phyloP scores from a whole-genome alignment of 2,888 invertebrate genomes.

The Corbicula japonica region DNA sequence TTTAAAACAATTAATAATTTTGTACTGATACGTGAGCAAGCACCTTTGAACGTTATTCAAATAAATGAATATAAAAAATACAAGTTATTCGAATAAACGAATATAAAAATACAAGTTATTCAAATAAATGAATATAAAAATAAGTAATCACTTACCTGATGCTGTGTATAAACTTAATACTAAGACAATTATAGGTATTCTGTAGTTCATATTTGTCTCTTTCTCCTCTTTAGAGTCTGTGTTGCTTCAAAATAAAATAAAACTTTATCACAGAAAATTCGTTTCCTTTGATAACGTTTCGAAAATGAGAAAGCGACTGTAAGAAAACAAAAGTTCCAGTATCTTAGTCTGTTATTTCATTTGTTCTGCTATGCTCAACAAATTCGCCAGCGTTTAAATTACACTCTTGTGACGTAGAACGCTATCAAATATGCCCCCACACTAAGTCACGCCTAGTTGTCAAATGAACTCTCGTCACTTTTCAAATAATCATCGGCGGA shows the following conservation, averaged over 20 bases:
- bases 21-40: too few species aligned
- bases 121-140: slow-evolving; percentile 5
- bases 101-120: too few species aligned
- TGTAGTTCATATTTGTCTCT: slow-evolving; percentile 47
- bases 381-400: slow-evolving; percentile 50
- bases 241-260: background rate
- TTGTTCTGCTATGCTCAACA: slow-evolving; percentile 24
- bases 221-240: too few species aligned
- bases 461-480: slow-evolving; percentile 36
- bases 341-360: slow-evolving; percentile 28
- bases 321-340: too few species aligned
- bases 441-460: slow-evolving; percentile 55
- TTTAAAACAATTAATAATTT: too few species aligned
- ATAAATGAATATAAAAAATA: too few species aligned
- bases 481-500: slow-evolving; percentile 41
- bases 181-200: slow-evolving; percentile 28
- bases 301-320: too few species aligned
- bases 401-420: slow-evolving; percentile 39
- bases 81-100: too few species aligned
- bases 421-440: slow-evolving; percentile 40
- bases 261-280: slow-evolving; percentile 2
- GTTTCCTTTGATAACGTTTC: too few species aligned
- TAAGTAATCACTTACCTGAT: slow-evolving; percentile 42
- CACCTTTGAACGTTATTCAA: too few species aligned
- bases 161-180: slow-evolving; percentile 50